Conservation (phyloP, 2,888 invertebrate genomes). For the Cecidostiba fungosa region DNA sequence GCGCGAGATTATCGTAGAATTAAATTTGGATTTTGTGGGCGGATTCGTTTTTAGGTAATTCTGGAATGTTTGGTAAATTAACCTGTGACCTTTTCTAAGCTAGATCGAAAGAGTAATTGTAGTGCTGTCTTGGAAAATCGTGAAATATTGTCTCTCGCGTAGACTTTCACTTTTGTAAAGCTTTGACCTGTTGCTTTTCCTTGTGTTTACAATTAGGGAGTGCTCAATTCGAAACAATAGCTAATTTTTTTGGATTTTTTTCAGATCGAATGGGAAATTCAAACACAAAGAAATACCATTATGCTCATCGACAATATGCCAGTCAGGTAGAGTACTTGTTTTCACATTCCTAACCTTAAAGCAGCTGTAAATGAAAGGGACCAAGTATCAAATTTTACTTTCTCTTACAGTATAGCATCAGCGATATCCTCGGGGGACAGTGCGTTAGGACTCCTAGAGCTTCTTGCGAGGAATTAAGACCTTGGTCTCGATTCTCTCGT, state of each 20-base stretch:
- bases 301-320: conserved; percentile 71
- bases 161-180: conserved; percentile 10
- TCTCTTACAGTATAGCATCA: conserved; percentile 73
- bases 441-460: conserved; percentile 69
- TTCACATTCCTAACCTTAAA: conserved; percentile 68
- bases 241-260: conserved; percentile 21
- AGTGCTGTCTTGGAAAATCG: not conserved
- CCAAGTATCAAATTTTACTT: conserved; percentile 43
- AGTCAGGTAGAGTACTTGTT: conserved; percentile 72
- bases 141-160: not conserved
- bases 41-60: conserved; percentile 31
- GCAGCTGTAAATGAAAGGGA: conserved; percentile 23
- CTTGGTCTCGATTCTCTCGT: conserved; percentile 86
- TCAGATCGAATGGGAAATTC: conserved; percentile 76
- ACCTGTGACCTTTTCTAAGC: not conserved
- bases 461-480: conserved; percentile 73
- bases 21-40: conserved; percentile 28
- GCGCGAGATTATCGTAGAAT: not conserved
- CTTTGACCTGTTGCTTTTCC: conserved; percentile 39
- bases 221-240: not conserved
- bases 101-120: not conserved
- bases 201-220: not conserved
- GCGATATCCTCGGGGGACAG: conserved; percentile 72
- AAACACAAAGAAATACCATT: conserved; percentile 71
- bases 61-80: not conserved